These are phyloP conservation scores for Sinodicranocentrus sp. DNA, from an alignment of 2,888 invertebrate species.

Conservation along the genomic window DNA sequence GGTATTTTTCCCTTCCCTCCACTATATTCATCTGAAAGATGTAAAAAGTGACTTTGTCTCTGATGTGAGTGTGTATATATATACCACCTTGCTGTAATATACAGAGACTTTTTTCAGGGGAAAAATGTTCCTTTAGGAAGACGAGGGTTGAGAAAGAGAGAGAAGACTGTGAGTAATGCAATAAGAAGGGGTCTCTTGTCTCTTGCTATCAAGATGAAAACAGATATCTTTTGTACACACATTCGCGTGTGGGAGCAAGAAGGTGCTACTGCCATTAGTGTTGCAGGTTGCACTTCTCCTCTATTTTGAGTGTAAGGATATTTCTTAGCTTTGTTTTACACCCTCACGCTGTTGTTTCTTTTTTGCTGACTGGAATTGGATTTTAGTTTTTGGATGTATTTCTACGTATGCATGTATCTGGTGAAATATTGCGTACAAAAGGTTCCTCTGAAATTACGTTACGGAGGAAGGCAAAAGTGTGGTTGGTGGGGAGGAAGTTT, in stretches of 20 bases:
- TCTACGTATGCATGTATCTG: too few species aligned
- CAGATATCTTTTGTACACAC: constrained; percentile 29
- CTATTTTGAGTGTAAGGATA: too few species aligned
- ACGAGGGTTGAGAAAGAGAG: constrained; percentile 18
- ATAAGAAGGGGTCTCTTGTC: constrained; percentile 54
- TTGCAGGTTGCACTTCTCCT: constrained; percentile 59
- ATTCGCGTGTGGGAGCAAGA: constrained; percentile 46
- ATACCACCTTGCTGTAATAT: not conserved
- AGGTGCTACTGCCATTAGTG: constrained; percentile 59
- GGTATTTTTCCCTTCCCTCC: constrained; percentile 35
- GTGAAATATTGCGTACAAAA: too few species aligned
- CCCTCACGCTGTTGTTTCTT: not conserved
- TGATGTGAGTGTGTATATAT: constrained; percentile 1
- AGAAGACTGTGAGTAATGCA: constrained; percentile 30
- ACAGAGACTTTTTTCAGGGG: too few species aligned
- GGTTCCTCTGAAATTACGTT: too few species aligned
- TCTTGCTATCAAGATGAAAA: constrained; percentile 60
- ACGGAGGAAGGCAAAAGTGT: too few species aligned
- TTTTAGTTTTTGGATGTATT: constrained; percentile 14
- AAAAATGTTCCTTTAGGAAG: not conserved
- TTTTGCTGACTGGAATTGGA: constrained; percentile 35
- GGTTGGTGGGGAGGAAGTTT: constrained; percentile 20
- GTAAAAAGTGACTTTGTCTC: not conserved
- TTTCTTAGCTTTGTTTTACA: not conserved
- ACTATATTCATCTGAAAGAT: not conserved